Conservation (phyloP, 2,888 invertebrate species). For the Timema podura region DNA sequence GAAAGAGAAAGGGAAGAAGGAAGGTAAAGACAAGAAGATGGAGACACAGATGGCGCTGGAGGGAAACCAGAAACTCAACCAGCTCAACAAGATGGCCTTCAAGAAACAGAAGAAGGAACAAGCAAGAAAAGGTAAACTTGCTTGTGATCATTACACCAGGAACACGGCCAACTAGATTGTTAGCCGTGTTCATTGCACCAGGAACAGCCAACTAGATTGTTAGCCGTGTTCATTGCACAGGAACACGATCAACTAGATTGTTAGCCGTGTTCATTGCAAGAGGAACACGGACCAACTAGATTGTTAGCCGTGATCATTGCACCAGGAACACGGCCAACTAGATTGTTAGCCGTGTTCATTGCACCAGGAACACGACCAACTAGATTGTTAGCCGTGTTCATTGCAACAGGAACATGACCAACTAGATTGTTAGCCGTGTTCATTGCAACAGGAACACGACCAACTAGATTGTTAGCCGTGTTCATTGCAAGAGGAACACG, state of each 20-base stretch:
- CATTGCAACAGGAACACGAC: no score
- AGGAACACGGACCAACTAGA: no score
- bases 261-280: background rate
- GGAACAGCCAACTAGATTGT: background rate
- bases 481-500: no score
- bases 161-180: background rate
- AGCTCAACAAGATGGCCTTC: conserved; percentile 57
- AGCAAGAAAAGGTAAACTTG: conserved; percentile 43
- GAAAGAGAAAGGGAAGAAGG: conserved; percentile 44
- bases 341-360: no score
- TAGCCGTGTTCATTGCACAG: background rate
- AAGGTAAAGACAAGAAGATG: conserved; percentile 46
- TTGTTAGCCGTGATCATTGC: no score
- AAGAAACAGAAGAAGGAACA: conserved; percentile 62
- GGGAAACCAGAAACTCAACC: conserved; percentile 62
- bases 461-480: no score
- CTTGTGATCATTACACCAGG: no score
- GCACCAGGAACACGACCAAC: no score
- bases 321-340: no score
- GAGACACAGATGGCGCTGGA: conserved; percentile 66
- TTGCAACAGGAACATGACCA: no score
- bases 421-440: no score
- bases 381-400: no score
- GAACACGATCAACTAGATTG: background rate
- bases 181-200: background rate